Base-by-base conservation (phyloP, 2,888 invertebrate species). In the Rutpela maculata region DNA sequence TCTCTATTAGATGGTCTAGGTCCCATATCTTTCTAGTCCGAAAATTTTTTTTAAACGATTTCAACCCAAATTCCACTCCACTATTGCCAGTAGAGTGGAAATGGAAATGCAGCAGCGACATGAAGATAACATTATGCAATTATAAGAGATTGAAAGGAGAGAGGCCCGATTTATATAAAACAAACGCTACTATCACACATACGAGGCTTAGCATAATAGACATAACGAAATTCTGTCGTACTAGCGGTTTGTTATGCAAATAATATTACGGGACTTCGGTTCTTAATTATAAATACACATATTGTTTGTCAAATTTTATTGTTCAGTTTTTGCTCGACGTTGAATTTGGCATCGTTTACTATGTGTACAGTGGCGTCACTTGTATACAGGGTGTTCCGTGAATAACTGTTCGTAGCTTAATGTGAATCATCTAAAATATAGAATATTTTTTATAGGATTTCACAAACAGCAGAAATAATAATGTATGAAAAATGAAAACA, bases 11-110 rank as follows among this genome's bases (percentile, higher is more conserved):
- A n/a, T n/a, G n/a, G n/a, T n/a, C n/a, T n/a, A n/a, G n/a, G n/a
- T n/a, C n/a, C n/a, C n/a, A n/a, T n/a, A n/a, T n/a, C n/a, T n/a
- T n/a, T n/a, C n/a, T n/a, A n/a, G n/a, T n/a, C n/a, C n/a, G n/a
- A n/a, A n/a, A n/a, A n/a, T n/a, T n/a, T n/a, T n/a, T n/a, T n/a
- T n/a, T n/a, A n/a, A n/a, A n/a, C n/a, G n/a, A n/a, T n/a, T n/a
- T n/a, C n/a, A n/a, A n/a, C n/a, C n/a, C n/a, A n/a, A n/a, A n/a
- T n/a, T n/a, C n/a, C n/a, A n/a, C n/a, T n/a, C n/a, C n/a, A n/a
- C n/a, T n/a, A n/a, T 35, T 31, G 38, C 18, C 38, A 63, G 38
- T 35, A 63, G 6, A 65, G 65, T 65, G 19, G 65, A 43, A 65
- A 38, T 43, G 43, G 43, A 65, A 65, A 43, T 65, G 43, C 43